Conservation (phyloP, 2,797 vertebrate species). For the Echiichthys vipera region DNA sequence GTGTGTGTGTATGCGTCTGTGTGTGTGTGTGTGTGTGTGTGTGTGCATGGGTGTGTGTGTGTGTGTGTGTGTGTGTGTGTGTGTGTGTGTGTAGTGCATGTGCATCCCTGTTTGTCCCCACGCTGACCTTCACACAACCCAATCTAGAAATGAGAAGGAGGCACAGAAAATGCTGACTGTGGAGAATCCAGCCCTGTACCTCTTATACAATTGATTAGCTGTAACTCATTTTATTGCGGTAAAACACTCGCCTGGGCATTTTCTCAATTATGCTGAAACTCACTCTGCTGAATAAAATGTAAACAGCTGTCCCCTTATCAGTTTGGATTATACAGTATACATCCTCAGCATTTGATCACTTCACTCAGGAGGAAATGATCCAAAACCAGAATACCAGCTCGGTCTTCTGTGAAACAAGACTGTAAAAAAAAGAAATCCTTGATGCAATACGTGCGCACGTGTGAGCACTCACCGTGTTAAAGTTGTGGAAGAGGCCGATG, state of each 20-base stretch:
- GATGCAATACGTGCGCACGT: background rate
- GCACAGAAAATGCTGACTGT: constrained; percentile 76
- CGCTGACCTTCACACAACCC: constrained; percentile 80
- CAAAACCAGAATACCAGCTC: constrained; percentile 20
- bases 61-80: constrained; percentile 33
- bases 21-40: constrained; percentile 6
- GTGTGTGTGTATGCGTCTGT: background rate
- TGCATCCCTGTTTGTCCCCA: constrained; percentile 57
- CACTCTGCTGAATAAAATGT: constrained; percentile 58
- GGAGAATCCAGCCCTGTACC: constrained; percentile 49
- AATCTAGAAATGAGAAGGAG: constrained; percentile 78
- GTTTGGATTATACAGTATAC: constrained; percentile 58
- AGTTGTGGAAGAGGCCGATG: constrained; percentile 91
- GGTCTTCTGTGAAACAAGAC: constrained; percentile 30
- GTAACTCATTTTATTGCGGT: constrained; percentile 76
- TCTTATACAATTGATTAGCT: constrained; percentile 77
- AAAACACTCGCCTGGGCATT: constrained; percentile 60
- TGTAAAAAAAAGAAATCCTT: too few species aligned
- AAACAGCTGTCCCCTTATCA: constrained; percentile 72
- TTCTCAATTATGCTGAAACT: constrained; percentile 71
- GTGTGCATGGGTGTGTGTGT: constrained; percentile 23
- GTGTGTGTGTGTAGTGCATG: constrained; percentile 18
- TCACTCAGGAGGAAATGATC: constrained; percentile 1
- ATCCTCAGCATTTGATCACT: constrained; percentile 48
- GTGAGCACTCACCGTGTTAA: constrained; percentile 87